phyloP scores from a whole-genome alignment of 2,797 vertebrate species.

The Enteromius thamalakanensis region DNA sequence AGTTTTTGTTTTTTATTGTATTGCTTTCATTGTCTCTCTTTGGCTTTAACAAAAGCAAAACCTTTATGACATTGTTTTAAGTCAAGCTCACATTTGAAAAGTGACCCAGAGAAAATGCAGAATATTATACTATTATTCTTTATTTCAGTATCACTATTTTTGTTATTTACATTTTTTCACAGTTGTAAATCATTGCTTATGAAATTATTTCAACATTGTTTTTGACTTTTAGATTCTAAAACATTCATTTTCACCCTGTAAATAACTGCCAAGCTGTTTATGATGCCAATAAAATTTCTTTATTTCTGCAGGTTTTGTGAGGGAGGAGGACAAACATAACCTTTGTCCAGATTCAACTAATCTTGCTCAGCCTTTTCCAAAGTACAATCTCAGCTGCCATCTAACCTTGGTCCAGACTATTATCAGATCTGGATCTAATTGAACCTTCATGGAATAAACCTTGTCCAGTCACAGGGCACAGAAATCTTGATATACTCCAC shows the following conservation, averaged over 20 bases:
- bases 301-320: slow-evolving; percentile 30
- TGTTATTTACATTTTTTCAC: background rate
- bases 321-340: slow-evolving; percentile 36
- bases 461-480: slow-evolving; percentile 63
- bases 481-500: slow-evolving; percentile 65
- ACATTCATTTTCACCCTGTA: background rate
- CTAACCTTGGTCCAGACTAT: slow-evolving; percentile 68
- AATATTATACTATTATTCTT: background rate
- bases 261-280: background rate
- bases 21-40: background rate
- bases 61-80: background rate
- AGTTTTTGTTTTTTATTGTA: background rate
- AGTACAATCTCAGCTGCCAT: slow-evolving; percentile 62
- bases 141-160: background rate
- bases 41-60: background rate
- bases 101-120: background rate
- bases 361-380: slow-evolving; percentile 59
- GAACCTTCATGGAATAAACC: slow-evolving; percentile 65
- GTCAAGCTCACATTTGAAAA: background rate
- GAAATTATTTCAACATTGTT: background rate
- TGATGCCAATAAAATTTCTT: background rate
- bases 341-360: slow-evolving; percentile 57
- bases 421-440: slow-evolving; percentile 69
- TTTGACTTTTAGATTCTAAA: background rate
- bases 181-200: background rate